Evolutionary conservation across 2,888 invertebrate genomes (phyloP).

Genomic region (Cordylochernes scorpioides): DNA sequence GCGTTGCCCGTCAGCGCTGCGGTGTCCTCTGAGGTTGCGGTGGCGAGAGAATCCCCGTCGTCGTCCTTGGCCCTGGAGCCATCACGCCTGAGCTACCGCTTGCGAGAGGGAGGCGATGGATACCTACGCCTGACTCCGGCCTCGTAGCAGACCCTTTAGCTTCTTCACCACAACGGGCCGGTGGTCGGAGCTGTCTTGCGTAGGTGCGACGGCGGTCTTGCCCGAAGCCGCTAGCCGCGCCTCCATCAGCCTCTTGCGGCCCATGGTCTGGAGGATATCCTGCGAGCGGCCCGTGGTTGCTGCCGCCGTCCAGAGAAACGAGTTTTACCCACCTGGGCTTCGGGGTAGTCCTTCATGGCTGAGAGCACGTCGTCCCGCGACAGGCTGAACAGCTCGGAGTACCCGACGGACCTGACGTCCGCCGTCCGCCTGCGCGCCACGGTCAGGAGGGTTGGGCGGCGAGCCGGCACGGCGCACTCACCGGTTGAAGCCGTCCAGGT

Average conservation of each 20-base stretch:
- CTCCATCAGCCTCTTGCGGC: slow-evolving; percentile 58
- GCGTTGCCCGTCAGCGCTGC: too few relatives aligned
- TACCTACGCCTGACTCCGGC: not conserved
- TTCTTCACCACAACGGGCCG: not conserved
- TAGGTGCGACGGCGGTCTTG: slow-evolving; percentile 1
- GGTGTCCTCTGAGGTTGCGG: too few relatives aligned
- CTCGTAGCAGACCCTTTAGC: too few relatives aligned
- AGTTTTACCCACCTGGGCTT: slow-evolving; percentile 39
- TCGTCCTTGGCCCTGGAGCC: not conserved
- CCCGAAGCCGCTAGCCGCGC: slow-evolving; percentile 27
- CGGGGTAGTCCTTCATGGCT: slow-evolving; percentile 89
- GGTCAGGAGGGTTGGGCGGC: not conserved
- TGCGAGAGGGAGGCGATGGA: too few relatives aligned
- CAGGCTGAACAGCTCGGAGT: slow-evolving; percentile 73
- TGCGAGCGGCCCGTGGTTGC: too few relatives aligned
- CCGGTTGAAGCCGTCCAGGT: slow-evolving; percentile 84
- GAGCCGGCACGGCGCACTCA: slow-evolving; percentile 23
- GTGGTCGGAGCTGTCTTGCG: not conserved
- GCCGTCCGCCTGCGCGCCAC: slow-evolving; percentile 48
- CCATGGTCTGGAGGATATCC: slow-evolving; percentile 64
- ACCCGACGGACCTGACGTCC: slow-evolving; percentile 80
- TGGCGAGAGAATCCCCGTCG: too few relatives aligned
- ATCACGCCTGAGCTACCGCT: too few relatives aligned
- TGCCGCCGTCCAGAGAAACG: not conserved
- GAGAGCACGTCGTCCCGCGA: slow-evolving; percentile 76